Percentiles rank a stretch among this genome's conserved stretches.
Evolutionary conservation across 1,140 invertebrate genomes (phyloP).

Genomic region (Popillia japonica): DNA sequence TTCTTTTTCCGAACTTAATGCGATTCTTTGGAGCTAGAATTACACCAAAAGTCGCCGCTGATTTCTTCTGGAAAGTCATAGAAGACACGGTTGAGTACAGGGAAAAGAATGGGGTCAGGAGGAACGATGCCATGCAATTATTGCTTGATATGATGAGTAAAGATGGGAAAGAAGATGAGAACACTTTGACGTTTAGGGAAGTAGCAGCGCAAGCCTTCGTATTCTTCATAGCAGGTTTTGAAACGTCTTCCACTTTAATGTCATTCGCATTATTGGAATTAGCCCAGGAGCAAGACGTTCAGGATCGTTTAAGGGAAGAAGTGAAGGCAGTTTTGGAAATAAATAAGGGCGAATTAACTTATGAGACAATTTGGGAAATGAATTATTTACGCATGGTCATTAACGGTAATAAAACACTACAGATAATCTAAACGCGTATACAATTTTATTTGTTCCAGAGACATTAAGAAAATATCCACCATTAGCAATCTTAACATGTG

Average conservation of each 20-base stretch:
- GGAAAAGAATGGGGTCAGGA: constrained; percentile 38
- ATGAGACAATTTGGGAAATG: constrained; percentile 65
- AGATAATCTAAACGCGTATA: too few relatives aligned
- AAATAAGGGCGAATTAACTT: constrained; percentile 63
- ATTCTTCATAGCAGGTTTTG: constrained; percentile 62
- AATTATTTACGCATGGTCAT: constrained; percentile 51
- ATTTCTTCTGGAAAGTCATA: constrained; percentile 47
- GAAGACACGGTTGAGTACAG: constrained; percentile 48
- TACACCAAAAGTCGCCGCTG: constrained; percentile 40
- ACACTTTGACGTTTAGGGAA: constrained; percentile 25
- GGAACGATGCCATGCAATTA: constrained; percentile 48
- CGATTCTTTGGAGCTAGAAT: constrained; percentile 7
- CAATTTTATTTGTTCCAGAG: constrained; percentile 63
- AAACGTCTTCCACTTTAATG: constrained; percentile 61
- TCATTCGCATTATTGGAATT: constrained; percentile 62
- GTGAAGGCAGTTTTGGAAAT: constrained; percentile 59
- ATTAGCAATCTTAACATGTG: constrained; percentile 61
- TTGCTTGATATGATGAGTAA: constrained; percentile 36
- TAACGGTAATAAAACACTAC: constrained; percentile 62
- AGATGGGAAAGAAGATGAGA: constrained; percentile 33
- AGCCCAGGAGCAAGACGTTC: constrained; percentile 60
- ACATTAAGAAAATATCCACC: constrained; percentile 67
- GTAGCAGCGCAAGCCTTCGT: constrained; percentile 40
- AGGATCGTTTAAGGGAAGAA: constrained; percentile 60
- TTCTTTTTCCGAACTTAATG: constrained; percentile 35